Conservation (phyloP, 30 jellyfish, hydroid and myxozoan species). For the Cassiopea xamachana region DNA sequence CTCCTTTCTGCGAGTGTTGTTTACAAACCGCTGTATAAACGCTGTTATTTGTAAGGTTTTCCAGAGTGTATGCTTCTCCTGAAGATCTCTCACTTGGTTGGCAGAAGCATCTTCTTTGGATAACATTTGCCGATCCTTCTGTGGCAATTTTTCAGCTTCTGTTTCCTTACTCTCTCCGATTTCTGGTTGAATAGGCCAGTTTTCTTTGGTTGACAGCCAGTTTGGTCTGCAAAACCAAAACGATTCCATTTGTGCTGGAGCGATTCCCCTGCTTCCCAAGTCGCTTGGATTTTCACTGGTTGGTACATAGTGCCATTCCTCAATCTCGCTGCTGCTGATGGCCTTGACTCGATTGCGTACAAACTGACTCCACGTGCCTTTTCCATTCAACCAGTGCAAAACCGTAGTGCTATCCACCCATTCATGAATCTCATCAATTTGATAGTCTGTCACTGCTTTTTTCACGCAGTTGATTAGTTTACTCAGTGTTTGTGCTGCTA, state of each 20-base stretch:
- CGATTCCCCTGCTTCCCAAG: slow-evolving; percentile 62
- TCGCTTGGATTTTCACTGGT: slow-evolving; percentile 64
- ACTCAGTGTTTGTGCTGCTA: slow-evolving; percentile 58
- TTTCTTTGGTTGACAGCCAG: slow-evolving; percentile 20
- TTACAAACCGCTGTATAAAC: slow-evolving; percentile 16
- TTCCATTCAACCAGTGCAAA: slow-evolving; percentile 57
- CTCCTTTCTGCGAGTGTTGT: slow-evolving; percentile 44
- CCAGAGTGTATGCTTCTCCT: slow-evolving; percentile 32
- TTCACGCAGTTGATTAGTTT: slow-evolving; percentile 25
- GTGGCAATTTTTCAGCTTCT: slow-evolving; percentile 45
- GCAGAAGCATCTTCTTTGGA: background rate
- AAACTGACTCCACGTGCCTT: slow-evolving; percentile 55
- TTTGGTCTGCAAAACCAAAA: slow-evolving; percentile 48
- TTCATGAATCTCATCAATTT: background rate
- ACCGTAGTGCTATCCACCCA: slow-evolving; percentile 77
- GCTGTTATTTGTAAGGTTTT: slow-evolving; percentile 54
- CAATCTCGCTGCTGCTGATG: slow-evolving; percentile 53
- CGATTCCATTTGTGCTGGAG: slow-evolving; percentile 41
- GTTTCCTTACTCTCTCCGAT: slow-evolving; percentile 18
- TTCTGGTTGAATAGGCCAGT: slow-evolving; percentile 39
- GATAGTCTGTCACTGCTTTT: background rate
- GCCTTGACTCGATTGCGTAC: slow-evolving; percentile 65
- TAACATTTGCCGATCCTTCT: slow-evolving; percentile 8
- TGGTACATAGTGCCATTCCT: slow-evolving; percentile 53
- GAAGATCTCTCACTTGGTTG: slow-evolving; percentile 6